Conservation (phyloP, 92 coral and sea anemone genomes). For the Siderastrea siderea region DNA sequence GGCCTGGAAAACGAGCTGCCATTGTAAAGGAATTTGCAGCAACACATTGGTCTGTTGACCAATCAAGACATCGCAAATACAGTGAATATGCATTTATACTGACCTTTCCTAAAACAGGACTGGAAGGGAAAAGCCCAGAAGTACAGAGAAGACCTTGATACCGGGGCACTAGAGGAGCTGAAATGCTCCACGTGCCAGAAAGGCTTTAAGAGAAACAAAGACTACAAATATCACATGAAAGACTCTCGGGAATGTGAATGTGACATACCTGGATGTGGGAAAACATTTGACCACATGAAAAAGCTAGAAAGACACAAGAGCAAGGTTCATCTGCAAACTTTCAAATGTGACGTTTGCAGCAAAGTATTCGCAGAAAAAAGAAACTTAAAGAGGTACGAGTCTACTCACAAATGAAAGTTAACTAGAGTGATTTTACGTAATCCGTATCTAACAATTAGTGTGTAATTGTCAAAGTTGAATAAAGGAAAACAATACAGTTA, state of each 20-base stretch:
- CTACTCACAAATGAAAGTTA: slow-evolving; percentile 7
- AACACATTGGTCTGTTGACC: too few species aligned
- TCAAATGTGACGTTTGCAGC: slow-evolving; percentile 58
- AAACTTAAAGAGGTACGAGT: slow-evolving; percentile 54
- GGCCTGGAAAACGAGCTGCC: too few species aligned
- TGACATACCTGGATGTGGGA: slow-evolving; percentile 50
- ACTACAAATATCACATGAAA: slow-evolving; percentile 57
- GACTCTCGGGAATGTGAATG: slow-evolving; percentile 46
- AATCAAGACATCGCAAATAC: background rate
- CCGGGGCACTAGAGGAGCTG: slow-evolving; percentile 38
- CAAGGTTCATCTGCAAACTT: slow-evolving; percentile 49
- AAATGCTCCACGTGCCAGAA: slow-evolving; percentile 58
- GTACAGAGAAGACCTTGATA: slow-evolving; percentile 64
- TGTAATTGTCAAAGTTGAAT: background rate
- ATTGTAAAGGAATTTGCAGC: too few species aligned
- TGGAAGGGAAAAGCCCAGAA: slow-evolving; percentile 69
- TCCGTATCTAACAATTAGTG: background rate
- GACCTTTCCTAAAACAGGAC: slow-evolving; percentile 42
- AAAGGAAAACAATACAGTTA: too few species aligned
- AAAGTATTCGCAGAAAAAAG: slow-evolving; percentile 55
- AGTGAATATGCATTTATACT: slow-evolving; percentile 23
- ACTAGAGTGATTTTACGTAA: background rate
- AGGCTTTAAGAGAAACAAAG: slow-evolving; percentile 40
- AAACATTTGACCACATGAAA: slow-evolving; percentile 50
- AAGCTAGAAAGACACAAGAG: slow-evolving; percentile 64